Percentiles rank a stretch among this genome's conserved stretches.
phyloP scores from a whole-genome alignment of 2,888 invertebrate species.

The Hypercompe scribonia region DNA sequence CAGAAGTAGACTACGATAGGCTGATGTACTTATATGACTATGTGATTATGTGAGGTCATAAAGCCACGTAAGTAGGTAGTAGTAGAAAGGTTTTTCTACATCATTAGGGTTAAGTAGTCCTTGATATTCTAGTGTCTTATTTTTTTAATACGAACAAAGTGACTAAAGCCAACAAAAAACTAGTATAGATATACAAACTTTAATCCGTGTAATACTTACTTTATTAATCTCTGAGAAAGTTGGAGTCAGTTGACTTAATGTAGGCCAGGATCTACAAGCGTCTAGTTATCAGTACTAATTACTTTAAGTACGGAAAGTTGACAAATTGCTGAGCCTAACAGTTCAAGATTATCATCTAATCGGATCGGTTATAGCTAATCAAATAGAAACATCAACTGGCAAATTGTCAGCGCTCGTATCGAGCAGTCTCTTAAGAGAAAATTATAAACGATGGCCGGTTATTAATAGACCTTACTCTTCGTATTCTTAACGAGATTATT shows the following conservation, averaged over 20 bases:
- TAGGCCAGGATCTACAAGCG: background rate
- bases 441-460: background rate
- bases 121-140: too few relatives aligned
- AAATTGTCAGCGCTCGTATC: conserved; percentile 26
- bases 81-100: too few relatives aligned
- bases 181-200: too few relatives aligned
- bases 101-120: too few relatives aligned
- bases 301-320: conserved; percentile 17
- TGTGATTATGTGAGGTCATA: too few relatives aligned
- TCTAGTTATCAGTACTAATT: conserved; percentile 18
- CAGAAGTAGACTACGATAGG: too few relatives aligned
- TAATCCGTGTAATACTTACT: too few relatives aligned
- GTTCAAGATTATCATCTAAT: conserved; percentile 17
- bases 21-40: too few relatives aligned
- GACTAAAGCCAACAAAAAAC: too few relatives aligned
- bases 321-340: conserved; percentile 17
- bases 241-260: background rate
- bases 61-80: too few relatives aligned
- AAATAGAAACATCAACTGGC: conserved; percentile 33
- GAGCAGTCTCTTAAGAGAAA: conserved; percentile 11
- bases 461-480: background rate
- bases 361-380: conserved; percentile 28
- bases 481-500: background rate
- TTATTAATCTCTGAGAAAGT: background rate
- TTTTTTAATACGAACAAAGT: too few relatives aligned